Evolutionary conservation across 1,140 invertebrate species (phyloP), one percentile per base, ranked within the genome.

Genomic region (Hylaeus anthracinus): DNA sequence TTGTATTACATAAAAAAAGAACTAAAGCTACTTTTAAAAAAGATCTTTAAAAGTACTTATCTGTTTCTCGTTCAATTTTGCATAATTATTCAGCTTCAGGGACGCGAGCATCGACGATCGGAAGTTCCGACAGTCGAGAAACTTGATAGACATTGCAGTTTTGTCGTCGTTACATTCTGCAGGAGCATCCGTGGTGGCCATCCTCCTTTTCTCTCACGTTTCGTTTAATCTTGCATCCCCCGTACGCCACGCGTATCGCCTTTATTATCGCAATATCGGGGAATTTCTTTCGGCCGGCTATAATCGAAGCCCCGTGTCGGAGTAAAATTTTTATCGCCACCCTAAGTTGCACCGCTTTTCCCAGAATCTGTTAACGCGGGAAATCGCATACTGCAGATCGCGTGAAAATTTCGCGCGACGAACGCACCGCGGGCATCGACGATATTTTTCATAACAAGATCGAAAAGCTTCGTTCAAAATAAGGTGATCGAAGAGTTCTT

Each of bases 231-330:
- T 73, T 14, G 77, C 60, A n/a, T 4, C 60, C 15, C 8, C 26
- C 14, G 3, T 5, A n/a, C 60, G 60, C 37, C 10, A 61, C 75
- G 75, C 67, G 75, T 72, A 78, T 78, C 75, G 75, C 39, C 67
- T 78, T 78, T 78, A 78, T 72, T 72, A 78, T 72, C 56, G 67
- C 67, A 71, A 78, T 78, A 78, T 78, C 67, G 67, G 48, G 67
- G 45, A 78, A 72, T 51, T 75, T 78, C 53, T 45, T 78, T 78
- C 12, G 75, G 6, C 45, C 45, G 48, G 14, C 26, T 55, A 78
- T 78, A 78, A 78, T 78, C 75, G 75, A 78, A 63, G 56, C 67
- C 39, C 14, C 37, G 37, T 26, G 26, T n/a, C 15, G 15, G 37
- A 61, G 67, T 78, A 78, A 78, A 78, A 78, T 78, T 78, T 78